phyloP scores from a whole-genome alignment of 2,888 invertebrate species.

The Trilocha varians region DNA sequence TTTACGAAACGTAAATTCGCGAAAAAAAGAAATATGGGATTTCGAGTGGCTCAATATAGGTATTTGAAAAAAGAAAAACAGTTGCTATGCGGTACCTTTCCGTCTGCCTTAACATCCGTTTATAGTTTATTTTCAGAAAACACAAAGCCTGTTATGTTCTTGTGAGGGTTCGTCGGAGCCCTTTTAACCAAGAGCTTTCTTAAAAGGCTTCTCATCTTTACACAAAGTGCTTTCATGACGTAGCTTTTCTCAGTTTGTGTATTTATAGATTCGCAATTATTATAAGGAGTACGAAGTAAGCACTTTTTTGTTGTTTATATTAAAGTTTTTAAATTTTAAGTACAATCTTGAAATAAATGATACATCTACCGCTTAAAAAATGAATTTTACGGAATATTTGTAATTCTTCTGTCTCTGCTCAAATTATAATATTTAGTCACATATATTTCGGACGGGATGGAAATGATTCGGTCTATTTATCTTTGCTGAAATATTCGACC shows the following conservation, averaged over 20 bases:
- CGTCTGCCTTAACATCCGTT: too few species aligned
- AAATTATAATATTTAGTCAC: too few species aligned
- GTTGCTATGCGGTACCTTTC: too few species aligned
- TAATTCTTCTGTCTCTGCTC: too few species aligned
- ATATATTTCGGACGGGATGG: neutral
- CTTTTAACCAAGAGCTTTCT: conserved; percentile 26
- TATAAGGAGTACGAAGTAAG: neutral
- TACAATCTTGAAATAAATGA: too few species aligned
- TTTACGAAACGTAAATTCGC: too few species aligned
- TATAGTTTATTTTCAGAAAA: neutral
- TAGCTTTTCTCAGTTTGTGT: conserved; percentile 27
- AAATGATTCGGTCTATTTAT: conserved; percentile 1
- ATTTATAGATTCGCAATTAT: neutral
- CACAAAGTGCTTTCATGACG: conserved; percentile 22
- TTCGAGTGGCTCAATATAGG: too few species aligned
- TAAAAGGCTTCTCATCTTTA: conserved; percentile 26
- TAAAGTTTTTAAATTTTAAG: too few species aligned
- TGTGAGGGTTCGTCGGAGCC: conserved; percentile 10
- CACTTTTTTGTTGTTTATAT: neutral
- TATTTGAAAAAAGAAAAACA: too few species aligned
- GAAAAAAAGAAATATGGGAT: too few species aligned
- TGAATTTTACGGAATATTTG: too few species aligned
- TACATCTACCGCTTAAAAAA: too few species aligned
- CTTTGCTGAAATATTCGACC: conserved; percentile 1
- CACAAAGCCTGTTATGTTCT: conserved; percentile 7